phyloP scores from a whole-genome alignment of 2,888 invertebrate species.

The Acanthosoma haemorrhoidale region DNA sequence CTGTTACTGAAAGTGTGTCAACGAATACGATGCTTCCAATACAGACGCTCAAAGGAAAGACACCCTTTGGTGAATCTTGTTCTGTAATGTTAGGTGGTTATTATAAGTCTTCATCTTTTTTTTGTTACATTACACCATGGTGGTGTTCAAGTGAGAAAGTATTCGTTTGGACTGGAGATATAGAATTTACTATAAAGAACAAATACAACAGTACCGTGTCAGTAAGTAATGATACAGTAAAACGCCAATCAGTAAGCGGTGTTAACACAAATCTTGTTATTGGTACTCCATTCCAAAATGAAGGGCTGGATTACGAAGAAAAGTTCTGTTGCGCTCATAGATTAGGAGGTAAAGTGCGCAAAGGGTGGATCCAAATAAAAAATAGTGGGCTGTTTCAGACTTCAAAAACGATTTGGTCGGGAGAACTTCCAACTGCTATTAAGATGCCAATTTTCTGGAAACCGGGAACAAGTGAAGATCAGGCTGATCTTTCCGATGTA shows the following conservation, averaged over 20 bases:
- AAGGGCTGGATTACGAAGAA: background rate
- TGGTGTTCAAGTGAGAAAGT: constrained; percentile 37
- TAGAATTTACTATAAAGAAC: constrained; percentile 29
- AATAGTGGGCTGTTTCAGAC: constrained; percentile 25
- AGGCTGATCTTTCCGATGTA: constrained; percentile 24
- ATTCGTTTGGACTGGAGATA: constrained; percentile 38
- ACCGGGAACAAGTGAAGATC: constrained; percentile 19
- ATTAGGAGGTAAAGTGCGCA: constrained; percentile 36
- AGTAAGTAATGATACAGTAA: background rate
- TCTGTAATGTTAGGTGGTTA: constrained; percentile 34
- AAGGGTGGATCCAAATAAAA: constrained; percentile 33
- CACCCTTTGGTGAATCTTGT: constrained; percentile 33
- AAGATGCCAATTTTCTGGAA: constrained; percentile 38
- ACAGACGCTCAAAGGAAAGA: background rate
- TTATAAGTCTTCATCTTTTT: constrained; percentile 35
- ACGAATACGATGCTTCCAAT: background rate
- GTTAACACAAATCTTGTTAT: background rate
- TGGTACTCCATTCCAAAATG: background rate
- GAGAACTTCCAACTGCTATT: constrained; percentile 36
- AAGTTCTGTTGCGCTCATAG: background rate
- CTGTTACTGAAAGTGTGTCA: background rate
- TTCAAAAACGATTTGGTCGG: constrained; percentile 38
- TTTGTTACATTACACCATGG: constrained; percentile 39
- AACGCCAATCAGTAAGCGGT: background rate
- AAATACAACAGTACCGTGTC: background rate